Evolutionary conservation across 2,113 vertebrate genomes (phyloP).

Genomic region (Calcarius ornatus): DNA sequence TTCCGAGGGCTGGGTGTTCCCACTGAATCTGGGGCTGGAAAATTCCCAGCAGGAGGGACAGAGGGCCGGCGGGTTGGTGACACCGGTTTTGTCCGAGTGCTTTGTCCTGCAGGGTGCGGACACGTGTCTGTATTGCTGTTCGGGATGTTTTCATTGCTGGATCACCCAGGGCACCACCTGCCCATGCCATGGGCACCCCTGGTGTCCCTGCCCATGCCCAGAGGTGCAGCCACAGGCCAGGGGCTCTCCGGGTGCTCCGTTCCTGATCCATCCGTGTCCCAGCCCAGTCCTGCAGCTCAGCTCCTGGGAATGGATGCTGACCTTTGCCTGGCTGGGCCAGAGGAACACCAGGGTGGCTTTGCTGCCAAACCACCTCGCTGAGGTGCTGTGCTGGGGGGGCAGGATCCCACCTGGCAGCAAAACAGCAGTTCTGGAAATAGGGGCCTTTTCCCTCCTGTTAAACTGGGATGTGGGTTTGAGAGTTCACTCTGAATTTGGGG

Average conservation of each 20-base stretch:
- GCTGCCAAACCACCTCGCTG: background rate
- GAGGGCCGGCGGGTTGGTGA: background rate
- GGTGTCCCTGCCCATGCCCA: accelerated
- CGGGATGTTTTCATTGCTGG: accelerated
- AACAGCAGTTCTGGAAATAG: accelerated
- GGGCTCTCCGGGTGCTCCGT: background rate
- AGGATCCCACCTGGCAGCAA: accelerated
- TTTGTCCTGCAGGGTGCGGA: accelerated
- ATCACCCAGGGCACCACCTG: background rate
- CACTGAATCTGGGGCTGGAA: background rate
- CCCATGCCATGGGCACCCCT: background rate
- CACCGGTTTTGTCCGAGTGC: accelerated
- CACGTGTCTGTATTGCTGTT: accelerated
- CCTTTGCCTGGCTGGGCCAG: background rate
- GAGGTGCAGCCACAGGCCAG: background rate
- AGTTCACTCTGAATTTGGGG: background rate
- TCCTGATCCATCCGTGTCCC: background rate
- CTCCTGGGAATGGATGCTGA: background rate
- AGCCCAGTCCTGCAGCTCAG: background rate
- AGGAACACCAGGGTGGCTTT: background rate
- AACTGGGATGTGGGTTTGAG: background rate
- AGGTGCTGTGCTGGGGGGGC: background rate
- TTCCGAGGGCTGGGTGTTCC: background rate
- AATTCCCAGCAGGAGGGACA: background rate
- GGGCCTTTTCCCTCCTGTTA: accelerated